A percentile compares a stretch with the other conserved stretches of the same genome.
phyloP scores from a whole-genome alignment of 2,888 invertebrate species.

The Diarsia rubi region DNA sequence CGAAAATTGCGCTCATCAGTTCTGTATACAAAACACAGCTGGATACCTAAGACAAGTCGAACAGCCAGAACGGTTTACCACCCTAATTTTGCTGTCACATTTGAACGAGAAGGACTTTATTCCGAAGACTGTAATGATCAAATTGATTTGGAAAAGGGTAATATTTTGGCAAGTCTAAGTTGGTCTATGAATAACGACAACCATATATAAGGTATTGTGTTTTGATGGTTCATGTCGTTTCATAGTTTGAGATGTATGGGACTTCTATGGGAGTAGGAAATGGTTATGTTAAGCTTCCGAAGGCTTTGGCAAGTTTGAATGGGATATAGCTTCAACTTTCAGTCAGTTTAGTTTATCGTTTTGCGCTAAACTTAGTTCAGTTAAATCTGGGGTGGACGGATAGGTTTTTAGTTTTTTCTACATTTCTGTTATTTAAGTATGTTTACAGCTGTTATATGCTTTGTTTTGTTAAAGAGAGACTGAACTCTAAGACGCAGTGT shows the following conservation, averaged over 20 bases:
- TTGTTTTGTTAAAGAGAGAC: not conserved
- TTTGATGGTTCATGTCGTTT: constrained; percentile 87
- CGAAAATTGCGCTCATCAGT: constrained; percentile 81
- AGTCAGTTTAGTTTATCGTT: constrained; percentile 85
- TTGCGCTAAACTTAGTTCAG: constrained; percentile 71
- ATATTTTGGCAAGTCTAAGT: not conserved
- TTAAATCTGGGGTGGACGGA: constrained; percentile 49
- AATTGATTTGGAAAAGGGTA: constrained; percentile 1
- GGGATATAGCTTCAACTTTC: constrained; percentile 79
- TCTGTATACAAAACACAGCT: constrained; percentile 84
- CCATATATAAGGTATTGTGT: constrained; percentile 90
- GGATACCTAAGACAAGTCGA: constrained; percentile 83
- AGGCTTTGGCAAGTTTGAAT: constrained; percentile 83
- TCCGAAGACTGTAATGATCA: not conserved
- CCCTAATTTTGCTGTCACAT: not conserved
- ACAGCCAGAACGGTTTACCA: constrained; percentile 72
- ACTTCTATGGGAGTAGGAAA: constrained; percentile 83
- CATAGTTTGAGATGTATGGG: constrained; percentile 83
- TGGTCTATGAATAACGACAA: constrained; percentile 76
- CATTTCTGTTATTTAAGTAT: not conserved
- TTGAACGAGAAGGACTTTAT: not conserved
- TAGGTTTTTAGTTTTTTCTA: not conserved
- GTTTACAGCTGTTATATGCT: not conserved
- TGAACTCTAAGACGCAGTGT: not conserved
- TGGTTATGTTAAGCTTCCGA: constrained; percentile 83